Base-by-base conservation (phyloP, 2,888 invertebrate genomes). In the Acanthoscelides obtectus region DNA sequence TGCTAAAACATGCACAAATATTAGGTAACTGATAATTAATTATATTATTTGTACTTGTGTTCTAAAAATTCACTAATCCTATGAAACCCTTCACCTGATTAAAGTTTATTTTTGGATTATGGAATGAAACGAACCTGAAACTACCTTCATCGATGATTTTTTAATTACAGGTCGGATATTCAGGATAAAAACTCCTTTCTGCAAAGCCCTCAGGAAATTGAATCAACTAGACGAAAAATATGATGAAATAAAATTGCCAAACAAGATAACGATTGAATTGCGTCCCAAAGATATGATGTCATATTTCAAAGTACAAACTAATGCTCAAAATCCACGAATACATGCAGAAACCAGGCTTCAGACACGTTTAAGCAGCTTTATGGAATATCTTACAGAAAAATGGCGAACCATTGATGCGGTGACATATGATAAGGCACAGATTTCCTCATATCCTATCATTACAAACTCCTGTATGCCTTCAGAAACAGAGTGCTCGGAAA, bases 101-200 rank as follows among this genome's bases (percentile, higher is more conserved):
- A n/a, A n/a, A n/a, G n/a, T n/a, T n/a, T n/a, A n/a, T n/a, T n/a
- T n/a, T n/a, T n/a, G n/a, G n/a, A n/a, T n/a, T n/a, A n/a, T n/a
- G n/a, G n/a, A n/a, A n/a, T n/a, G n/a, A n/a, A n/a, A n/a, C n/a
- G n/a, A n/a, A n/a, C n/a, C n/a, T n/a, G n/a, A n/a, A n/a, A n/a
- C n/a, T n/a, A n/a, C n/a, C n/a, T n/a, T n/a, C n/a, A n/a, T n/a
- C n/a, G n/a, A n/a, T n/a, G n/a, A n/a, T n/a, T n/a, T n/a, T 45
- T 45, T 3, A 1, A 45, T 45, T 45, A 12, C 45, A 45, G 45
- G 45, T 12, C 45, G 45, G n/a, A 21, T 93, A 77, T 88, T 94
- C 80, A 89, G 96, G 80, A 92, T 98, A 70, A 93, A 95, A 84
- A 98, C 98, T 66, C 98, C 98, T 3, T 92, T 95, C 83, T 98